Percentiles rank a stretch among this genome's conserved stretches.
Conservation (phyloP, 1,140 invertebrate species). For the Battus philenor region DNA sequence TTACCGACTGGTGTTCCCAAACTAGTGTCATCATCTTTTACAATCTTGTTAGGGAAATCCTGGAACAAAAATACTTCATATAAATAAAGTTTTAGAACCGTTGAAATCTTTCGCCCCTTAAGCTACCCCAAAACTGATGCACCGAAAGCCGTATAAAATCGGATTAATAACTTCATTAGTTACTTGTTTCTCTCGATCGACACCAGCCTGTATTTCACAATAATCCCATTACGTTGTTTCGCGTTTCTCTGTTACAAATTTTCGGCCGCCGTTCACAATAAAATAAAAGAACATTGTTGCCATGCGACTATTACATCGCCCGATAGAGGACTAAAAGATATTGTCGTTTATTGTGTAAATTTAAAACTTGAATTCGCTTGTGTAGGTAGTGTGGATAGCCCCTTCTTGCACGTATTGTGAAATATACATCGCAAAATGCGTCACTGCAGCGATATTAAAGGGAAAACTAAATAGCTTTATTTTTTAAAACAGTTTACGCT, state of each 20-base stretch:
- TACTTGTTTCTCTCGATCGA: constrained; percentile 71
- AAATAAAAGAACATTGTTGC: not conserved
- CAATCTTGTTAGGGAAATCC: constrained; percentile 29
- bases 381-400: not conserved
- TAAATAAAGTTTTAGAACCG: too few species aligned
- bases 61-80: constrained; percentile 30
- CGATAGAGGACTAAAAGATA: not conserved
- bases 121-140: constrained; percentile 51
- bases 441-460: constrained; percentile 3
- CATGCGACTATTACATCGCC: not conserved
- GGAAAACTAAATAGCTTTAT: constrained; percentile 11
- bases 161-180: constrained; percentile 75
- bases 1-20: constrained; percentile 41
- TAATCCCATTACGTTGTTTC: constrained; percentile 62
- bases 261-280: constrained; percentile 18
- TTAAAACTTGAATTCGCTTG: constrained; percentile 1
- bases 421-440: constrained; percentile 7
- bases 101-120: too few species aligned
- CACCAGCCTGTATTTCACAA: constrained; percentile 66
- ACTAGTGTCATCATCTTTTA: constrained; percentile 42
- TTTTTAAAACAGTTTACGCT: too few species aligned
- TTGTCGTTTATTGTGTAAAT: not conserved
- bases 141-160: constrained; percentile 62
- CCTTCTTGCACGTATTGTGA: not conserved
- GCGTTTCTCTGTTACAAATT: constrained; percentile 38